Percentiles rank a stretch among this genome's conserved stretches.
These are phyloP conservation scores for Dipodomys ordii DNA, from an alignment of 2,113 vertebrate species.

Conservation along the genomic window DNA sequence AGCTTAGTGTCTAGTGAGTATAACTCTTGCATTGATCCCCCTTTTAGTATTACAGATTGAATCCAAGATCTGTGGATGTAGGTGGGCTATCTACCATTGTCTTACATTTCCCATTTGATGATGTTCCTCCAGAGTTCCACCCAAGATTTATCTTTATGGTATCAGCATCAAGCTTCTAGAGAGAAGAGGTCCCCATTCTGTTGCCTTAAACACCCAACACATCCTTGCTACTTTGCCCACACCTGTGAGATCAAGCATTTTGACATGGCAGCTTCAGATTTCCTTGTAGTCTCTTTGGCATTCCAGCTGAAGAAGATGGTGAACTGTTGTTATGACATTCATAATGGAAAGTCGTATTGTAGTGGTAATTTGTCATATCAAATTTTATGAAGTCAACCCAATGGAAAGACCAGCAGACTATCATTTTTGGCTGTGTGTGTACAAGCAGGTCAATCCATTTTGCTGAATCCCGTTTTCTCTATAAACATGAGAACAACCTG, in stretches of 20 bases:
- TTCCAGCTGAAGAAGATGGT: not conserved
- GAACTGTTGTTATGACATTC: not conserved
- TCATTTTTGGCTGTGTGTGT: not conserved
- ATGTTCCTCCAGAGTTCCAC: not conserved
- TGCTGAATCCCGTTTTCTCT: not conserved
- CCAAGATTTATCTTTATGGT: not conserved
- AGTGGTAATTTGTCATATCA: not conserved
- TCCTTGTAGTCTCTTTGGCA: not conserved
- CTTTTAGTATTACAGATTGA: too few relatives aligned
- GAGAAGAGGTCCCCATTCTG: not conserved
- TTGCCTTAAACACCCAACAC: not conserved
- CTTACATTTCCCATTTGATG: not conserved
- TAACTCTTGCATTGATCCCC: too few relatives aligned
- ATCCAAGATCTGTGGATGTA: too few relatives aligned
- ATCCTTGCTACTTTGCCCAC: constrained; percentile 22
- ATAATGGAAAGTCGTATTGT: not conserved
- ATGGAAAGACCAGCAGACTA: not conserved
- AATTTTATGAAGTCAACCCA: constrained; percentile 19
- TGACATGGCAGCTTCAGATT: not conserved
- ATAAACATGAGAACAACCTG: not conserved
- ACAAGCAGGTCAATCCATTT: not conserved
- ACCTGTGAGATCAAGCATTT: not conserved
- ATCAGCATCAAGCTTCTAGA: constrained; percentile 9
- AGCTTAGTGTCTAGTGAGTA: too few relatives aligned
- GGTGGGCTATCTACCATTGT: too few relatives aligned